Evolutionary conservation across 30 jellyfish, hydroid and myxozoan genomes (phyloP), one percentile per base, ranked within the genome.

Genomic region (Turritopsis rubra): DNA sequence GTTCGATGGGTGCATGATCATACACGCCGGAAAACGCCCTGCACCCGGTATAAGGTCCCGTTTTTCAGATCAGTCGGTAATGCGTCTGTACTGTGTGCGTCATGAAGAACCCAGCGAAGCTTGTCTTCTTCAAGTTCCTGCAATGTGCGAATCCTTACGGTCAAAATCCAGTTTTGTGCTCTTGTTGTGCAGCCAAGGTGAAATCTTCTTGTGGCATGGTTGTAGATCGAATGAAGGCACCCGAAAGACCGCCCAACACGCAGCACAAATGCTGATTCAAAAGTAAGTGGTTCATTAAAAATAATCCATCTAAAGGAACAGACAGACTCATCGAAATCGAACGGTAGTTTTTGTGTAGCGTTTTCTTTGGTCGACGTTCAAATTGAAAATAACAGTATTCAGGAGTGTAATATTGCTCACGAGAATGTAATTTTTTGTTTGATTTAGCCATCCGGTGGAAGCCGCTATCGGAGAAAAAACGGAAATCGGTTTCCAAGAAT

Each of bases 371-470:
- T n/a, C n/a, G n/a, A n/a, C n/a, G n/a, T n/a, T n/a, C n/a, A n/a
- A n/a, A n/a, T n/a, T n/a, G n/a, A n/a, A n/a, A n/a, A n/a, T n/a
- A n/a, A n/a, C n/a, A n/a, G n/a, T n/a, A n/a, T n/a, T n/a, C n/a
- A n/a, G n/a, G n/a, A n/a, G n/a, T n/a, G n/a, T n/a, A n/a, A n/a
- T n/a, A n/a, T n/a, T n/a, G n/a, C n/a, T n/a, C n/a, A n/a, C n/a
- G n/a, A n/a, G n/a, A n/a, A n/a, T n/a, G n/a, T n/a, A n/a, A n/a
- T n/a, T n/a, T n/a, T n/a, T n/a, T n/a, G n/a, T n/a, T n/a, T n/a
- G n/a, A n/a, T n/a, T 8, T 52, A 92, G 98, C 85, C 98, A 92
- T 74, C 98, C 98, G 0, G 98, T 78, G 25, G 98, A 92, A 81
- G 98, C 96, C 1, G 65, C 92, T 25, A 82, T 92, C 26, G 87